Evolutionary conservation across 2,113 vertebrate genomes (phyloP).

Genomic region (Martes martes): DNA sequence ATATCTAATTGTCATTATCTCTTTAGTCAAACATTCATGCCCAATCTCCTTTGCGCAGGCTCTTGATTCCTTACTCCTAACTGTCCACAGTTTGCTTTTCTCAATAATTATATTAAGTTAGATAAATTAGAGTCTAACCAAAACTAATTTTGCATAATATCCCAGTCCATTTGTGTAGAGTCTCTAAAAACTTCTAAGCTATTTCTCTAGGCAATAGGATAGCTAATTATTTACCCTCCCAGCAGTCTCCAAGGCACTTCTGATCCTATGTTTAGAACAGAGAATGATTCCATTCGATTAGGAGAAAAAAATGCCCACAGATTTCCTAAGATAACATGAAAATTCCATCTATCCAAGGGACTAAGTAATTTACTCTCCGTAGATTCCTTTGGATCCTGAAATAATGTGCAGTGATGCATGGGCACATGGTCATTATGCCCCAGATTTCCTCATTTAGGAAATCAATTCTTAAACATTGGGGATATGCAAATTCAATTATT

Average conservation of each 20-base stretch:
- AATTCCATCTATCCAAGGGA: constrained; percentile 77
- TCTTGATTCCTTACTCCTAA: constrained; percentile 69
- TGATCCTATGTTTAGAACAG: constrained; percentile 76
- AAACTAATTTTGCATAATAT: constrained; percentile 84
- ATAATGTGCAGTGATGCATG: constrained; percentile 74
- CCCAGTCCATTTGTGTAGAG: constrained; percentile 80
- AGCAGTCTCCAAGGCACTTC: constrained; percentile 79
- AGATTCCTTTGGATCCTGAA: constrained; percentile 76
- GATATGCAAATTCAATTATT: constrained; percentile 83
- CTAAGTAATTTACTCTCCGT: constrained; percentile 74
- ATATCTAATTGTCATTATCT: constrained; percentile 57
- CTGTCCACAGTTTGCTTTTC: constrained; percentile 78
- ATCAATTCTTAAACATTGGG: constrained; percentile 80
- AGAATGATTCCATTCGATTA: constrained; percentile 76
- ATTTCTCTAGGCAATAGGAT: constrained; percentile 82
- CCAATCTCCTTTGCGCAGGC: constrained; percentile 22
- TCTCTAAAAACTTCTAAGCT: constrained; percentile 80
- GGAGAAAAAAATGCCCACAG: constrained; percentile 69
- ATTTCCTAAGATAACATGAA: constrained; percentile 73
- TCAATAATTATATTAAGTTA: constrained; percentile 84
- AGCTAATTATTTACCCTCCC: constrained; percentile 84
- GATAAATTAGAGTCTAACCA: constrained; percentile 83
- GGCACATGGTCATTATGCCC: constrained; percentile 72
- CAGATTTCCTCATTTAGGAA: constrained; percentile 80
- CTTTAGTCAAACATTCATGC: constrained; percentile 29